Conservation (phyloP, 2,113 vertebrate genomes). For the Fregetta grallaria region DNA sequence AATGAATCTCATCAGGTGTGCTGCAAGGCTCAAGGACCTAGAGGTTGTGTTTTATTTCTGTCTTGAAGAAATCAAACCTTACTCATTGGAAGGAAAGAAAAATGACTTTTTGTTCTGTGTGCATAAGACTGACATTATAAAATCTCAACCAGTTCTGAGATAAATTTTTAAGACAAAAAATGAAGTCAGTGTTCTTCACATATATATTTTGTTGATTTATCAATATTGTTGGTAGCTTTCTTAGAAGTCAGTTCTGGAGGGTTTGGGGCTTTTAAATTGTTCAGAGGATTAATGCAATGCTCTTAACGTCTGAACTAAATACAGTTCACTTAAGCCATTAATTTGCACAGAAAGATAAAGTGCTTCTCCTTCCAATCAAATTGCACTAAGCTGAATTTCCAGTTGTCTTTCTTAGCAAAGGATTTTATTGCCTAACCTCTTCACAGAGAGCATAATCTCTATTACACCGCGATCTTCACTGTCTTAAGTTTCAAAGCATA, state of each 20-base stretch:
- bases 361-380: constrained; percentile 32
- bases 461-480: fast-evolving
- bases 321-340: constrained; percentile 32
- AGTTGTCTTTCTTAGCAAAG: not conserved
- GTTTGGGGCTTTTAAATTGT: constrained; percentile 45
- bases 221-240: not conserved
- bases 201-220: not conserved
- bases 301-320: constrained; percentile 43
- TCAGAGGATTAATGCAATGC: constrained; percentile 47
- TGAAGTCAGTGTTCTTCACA: not conserved
- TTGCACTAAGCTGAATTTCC: not conserved
- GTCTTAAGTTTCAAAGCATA: not conserved
- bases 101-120: not conserved
- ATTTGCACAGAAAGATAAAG: constrained; percentile 39
- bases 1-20: not conserved
- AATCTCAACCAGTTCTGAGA: not conserved
- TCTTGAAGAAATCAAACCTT: not conserved
- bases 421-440: constrained; percentile 15
- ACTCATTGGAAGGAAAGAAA: not conserved
- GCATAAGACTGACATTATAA: not conserved
- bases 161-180: not conserved
- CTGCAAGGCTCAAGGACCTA: not conserved
- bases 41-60: not conserved
- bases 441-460: not conserved
- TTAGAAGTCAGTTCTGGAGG: not conserved